Evolutionary conservation across 64 coral and sea anemone genomes (phyloP), one percentile per base, ranked within the genome.

Genomic region (Anthopleura sola): DNA sequence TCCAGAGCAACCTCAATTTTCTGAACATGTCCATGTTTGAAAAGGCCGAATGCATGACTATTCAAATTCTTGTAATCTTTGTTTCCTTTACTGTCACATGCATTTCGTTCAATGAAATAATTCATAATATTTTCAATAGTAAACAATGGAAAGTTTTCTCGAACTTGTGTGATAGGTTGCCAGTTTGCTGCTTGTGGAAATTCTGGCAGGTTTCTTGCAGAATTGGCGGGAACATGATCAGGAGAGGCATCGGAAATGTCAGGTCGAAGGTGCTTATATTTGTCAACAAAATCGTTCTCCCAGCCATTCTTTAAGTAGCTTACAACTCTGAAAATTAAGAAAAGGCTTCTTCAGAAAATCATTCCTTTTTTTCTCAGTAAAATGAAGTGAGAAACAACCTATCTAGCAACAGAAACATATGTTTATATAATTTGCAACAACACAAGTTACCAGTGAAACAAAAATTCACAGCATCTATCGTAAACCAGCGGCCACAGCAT

Each of bases 21-120:
- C 86, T 91, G 83, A 18, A 91, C 56, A 81, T 86, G 75, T 12
- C 89, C 83, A 81, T 91, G 83, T 50, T 29, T 80, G 54, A 80
- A 91, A 44, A 91, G 83, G 0, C 89, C 89, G 78, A 64, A 86
- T 17, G 86, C 75, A 14, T 62, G 78, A 75, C 29, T 60, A 75
- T 60, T 79, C 18, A 87, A 37, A 60, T 62, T 87, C 49, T 87
- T 87, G 31, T 37, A 78, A 49, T 87, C 86, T 57, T 78, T 87
- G 47, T 87, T 87, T 3, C 23, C 48, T 32, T 87, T 24, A 32
- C 57, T 34, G 8, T 78, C 86, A 79, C 39, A 33, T 33, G 86
- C 48, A 21, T 54, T 79, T 80, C 46, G 19, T 80, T 80, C 75
- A 16, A 80, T 87, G 78, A 78, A 87, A 21, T 87, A 87, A 15